Evolutionary conservation across 2,888 invertebrate species (phyloP).

Genomic region (Pyrrhia umbra): DNA sequence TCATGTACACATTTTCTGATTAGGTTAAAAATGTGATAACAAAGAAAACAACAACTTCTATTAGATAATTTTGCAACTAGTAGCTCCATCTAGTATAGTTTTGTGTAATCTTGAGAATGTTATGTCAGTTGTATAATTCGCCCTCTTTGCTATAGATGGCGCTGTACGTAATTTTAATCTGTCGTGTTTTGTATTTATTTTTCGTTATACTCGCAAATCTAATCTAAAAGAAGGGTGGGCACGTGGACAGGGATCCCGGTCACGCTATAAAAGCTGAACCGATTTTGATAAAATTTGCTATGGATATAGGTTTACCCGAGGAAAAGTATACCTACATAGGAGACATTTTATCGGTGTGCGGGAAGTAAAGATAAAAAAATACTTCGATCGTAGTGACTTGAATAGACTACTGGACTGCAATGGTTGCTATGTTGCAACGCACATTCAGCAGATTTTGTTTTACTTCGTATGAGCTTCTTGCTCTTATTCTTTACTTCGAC

Average conservation of each 20-base stretch:
- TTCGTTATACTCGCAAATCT: neutral
- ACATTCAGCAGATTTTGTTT: neutral
- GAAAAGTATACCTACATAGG: too few species aligned
- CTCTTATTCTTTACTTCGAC: neutral
- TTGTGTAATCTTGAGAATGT: neutral
- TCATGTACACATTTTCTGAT: slow-evolving; percentile 16
- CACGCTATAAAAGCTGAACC: too few species aligned
- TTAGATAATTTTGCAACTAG: neutral
- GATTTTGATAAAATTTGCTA: too few species aligned
- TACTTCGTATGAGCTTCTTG: neutral
- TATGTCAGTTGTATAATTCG: slow-evolving; percentile 2
- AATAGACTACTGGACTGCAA: too few species aligned
- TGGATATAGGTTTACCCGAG: too few species aligned
- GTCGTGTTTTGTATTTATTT: neutral
- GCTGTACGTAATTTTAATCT: neutral
- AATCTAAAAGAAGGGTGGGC: too few species aligned
- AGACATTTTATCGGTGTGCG: too few species aligned
- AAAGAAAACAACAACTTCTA: slow-evolving; percentile 9
- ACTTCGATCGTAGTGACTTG: too few species aligned
- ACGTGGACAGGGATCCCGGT: too few species aligned
- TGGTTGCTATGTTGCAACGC: neutral
- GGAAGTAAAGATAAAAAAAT: too few species aligned
- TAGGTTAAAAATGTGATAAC: slow-evolving; percentile 10
- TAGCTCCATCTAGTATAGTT: slow-evolving; percentile 34
- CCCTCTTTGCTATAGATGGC: slow-evolving; percentile 30